Evolutionary conservation across 2,888 invertebrate species (phyloP).

Genomic region (Poecilus cupreus): DNA sequence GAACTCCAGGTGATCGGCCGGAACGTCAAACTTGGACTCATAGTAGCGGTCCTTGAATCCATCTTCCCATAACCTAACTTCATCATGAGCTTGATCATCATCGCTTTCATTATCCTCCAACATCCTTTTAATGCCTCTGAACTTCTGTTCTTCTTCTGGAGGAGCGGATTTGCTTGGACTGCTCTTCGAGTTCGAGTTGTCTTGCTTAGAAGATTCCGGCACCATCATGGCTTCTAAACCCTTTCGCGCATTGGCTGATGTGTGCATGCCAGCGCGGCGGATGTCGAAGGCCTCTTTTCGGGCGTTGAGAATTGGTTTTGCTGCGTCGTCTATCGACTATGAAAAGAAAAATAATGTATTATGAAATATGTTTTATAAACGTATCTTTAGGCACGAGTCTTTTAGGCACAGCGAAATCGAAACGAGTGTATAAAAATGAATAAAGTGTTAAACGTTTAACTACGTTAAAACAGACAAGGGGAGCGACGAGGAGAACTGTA

Average conservation of each 20-base stretch:
- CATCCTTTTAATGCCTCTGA: conserved; percentile 75
- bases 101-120: conserved; percentile 74
- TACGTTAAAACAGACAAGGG: too few species aligned
- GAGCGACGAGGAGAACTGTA: too few species aligned
- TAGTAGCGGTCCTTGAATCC: conserved; percentile 99
- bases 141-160: conserved; percentile 61
- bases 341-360: neutral
- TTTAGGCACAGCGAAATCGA: too few species aligned
- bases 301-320: conserved; percentile 79
- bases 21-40: conserved; percentile 93
- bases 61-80: conserved; percentile 95
- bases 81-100: conserved; percentile 88
- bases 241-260: conserved; percentile 66
- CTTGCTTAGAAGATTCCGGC: conserved; percentile 63
- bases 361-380: neutral
- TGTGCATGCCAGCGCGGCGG: conserved; percentile 78
- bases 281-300: conserved; percentile 86
- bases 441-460: too few species aligned
- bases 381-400: neutral
- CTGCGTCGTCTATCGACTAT: conserved; percentile 77
- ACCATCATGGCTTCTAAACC: conserved; percentile 75
- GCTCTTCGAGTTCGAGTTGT: neutral
- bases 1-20: conserved; percentile 85
- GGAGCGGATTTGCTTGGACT: neutral
- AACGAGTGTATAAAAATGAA: too few species aligned